Evolutionary conservation across 2,888 invertebrate species (phyloP), one percentile per base, ranked within the genome.

Genomic region (Thymelicus sylvestris): DNA sequence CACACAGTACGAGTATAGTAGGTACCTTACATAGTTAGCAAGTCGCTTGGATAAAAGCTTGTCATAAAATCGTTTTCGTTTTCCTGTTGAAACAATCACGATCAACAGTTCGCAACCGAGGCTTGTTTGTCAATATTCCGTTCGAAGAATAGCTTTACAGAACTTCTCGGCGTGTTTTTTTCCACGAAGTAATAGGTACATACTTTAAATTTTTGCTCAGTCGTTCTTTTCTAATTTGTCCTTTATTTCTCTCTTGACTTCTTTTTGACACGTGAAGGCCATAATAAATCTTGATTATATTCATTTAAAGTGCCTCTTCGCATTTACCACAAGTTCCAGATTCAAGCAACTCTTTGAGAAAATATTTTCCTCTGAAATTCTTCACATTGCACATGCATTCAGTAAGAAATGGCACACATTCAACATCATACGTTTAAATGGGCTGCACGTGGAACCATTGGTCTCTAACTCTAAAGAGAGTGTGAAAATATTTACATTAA

Each of bases 81-180:
- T 66, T 38, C 15, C 63, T 52, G 65, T 65, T 65, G 19, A 38
- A 52, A 52, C 65, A 65, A 66, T 44, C 55, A 24, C 39, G 39
- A 55, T 57, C 41, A 41, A 65, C 65, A 62, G 8, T 44, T 10
- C 59, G 12, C 61, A 47, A 19, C 44, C 39, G 19, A 61, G 61
- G 61, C 24, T 62, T 62, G 62, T 62, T 62, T 62, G 62, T 47
- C 62, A 62, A 62, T 47, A 62, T 24, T 47, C 60, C 13, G 47
- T 62, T 62, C 62, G 44, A 24, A 62, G 62, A 62, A 62, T 47
- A 47, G 24, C 44, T 61, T 19, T 24, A 24, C 62, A 7, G 6
- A 24, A 62, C 62, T 44, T 47, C 24, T 47, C 44, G 47, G 13
- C 13, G 47, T 47, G 13, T 12, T 15, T 47, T 13, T 31, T 48